phyloP scores from a whole-genome alignment of 2,888 invertebrate genomes.

The Fragum fragum region DNA sequence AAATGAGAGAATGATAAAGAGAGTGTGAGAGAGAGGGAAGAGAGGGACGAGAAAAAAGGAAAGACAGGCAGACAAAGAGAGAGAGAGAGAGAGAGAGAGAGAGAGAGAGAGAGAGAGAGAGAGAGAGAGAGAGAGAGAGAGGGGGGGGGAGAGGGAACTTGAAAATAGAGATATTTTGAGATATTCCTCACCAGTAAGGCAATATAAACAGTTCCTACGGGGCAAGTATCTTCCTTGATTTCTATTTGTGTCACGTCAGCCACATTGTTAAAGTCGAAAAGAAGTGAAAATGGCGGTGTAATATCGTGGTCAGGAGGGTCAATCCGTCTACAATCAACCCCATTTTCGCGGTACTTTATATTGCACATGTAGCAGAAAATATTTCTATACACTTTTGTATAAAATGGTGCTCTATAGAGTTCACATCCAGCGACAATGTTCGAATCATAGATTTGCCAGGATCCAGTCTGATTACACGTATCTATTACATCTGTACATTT shows the following conservation, averaged over 20 bases:
- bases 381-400: neutral
- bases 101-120: too few relatives aligned
- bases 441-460: neutral
- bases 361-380: conserved; percentile 9
- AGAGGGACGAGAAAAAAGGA: too few relatives aligned
- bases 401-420: conserved; percentile 3
- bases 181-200: neutral
- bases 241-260: neutral
- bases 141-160: too few relatives aligned
- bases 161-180: too few relatives aligned
- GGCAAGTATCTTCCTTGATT: neutral
- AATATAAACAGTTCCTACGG: conserved; percentile 1
- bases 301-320: too few relatives aligned
- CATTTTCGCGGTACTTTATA: neutral
- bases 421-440: neutral
- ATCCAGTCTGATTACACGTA: conserved; percentile 8
- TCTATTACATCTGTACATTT: neutral
- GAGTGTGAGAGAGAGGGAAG: too few relatives aligned
- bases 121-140: too few relatives aligned
- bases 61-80: too few relatives aligned
- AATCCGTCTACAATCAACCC: neutral
- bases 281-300: neutral
- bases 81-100: too few relatives aligned
- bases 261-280: conserved; percentile 14
- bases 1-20: too few relatives aligned